Evolutionary conservation across 2,888 invertebrate genomes (phyloP).

Genomic region (Dasysyrphus albostriatus): DNA sequence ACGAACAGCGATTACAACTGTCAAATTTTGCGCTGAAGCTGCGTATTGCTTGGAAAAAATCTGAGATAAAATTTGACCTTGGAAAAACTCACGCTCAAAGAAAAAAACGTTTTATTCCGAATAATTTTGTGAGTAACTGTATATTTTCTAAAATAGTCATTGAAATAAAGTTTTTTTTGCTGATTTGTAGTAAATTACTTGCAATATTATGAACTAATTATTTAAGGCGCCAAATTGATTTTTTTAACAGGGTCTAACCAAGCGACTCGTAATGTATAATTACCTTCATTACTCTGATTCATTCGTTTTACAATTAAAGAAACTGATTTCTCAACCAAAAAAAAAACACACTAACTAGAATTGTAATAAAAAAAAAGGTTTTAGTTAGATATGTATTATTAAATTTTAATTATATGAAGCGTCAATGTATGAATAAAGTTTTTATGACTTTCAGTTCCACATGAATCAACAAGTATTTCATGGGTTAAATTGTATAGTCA

Average conservation of each 20-base stretch:
- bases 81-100: no score
- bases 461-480: slow-evolving; percentile 32
- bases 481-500: slow-evolving; percentile 29
- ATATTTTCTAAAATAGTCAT: no score
- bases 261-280: not conserved
- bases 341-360: not conserved
- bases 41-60: no score
- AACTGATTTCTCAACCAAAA: slow-evolving; percentile 26
- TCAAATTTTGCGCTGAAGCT: no score
- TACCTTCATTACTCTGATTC: slow-evolving; percentile 30
- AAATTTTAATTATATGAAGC: slow-evolving; percentile 31
- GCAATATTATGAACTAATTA: no score
- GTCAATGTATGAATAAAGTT: slow-evolving; percentile 28
- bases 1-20: no score
- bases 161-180: no score
- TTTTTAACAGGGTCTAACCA: not conserved
- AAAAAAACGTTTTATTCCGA: no score
- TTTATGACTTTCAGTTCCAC: slow-evolving; percentile 46
- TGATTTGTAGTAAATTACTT: no score
- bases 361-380: slow-evolving; percentile 22
- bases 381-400: not conserved
- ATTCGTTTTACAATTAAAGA: not conserved
- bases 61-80: no score
- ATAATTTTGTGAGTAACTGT: no score
- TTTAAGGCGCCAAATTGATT: no score